Conservation (phyloP, 2,113 vertebrate genomes). For the Bagarius yarrelli region DNA sequence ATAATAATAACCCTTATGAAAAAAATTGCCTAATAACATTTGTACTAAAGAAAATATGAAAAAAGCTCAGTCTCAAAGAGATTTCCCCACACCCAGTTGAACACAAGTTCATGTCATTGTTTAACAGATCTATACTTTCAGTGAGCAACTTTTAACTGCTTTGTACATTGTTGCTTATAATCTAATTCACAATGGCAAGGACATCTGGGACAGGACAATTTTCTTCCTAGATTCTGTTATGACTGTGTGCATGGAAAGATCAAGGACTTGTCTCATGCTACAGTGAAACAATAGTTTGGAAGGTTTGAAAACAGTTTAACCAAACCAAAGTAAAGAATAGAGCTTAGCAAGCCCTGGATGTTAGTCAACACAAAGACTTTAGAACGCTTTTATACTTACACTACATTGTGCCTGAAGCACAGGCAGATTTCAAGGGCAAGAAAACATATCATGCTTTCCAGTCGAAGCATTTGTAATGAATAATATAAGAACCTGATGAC, state of each 20-base stretch:
- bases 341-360: background rate
- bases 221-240: background rate
- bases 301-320: background rate
- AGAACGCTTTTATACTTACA: background rate
- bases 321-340: background rate
- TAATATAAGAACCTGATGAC: background rate
- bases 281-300: background rate
- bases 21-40: no score
- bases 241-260: background rate
- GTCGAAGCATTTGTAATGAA: background rate
- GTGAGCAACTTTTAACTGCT: background rate
- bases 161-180: background rate
- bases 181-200: background rate
- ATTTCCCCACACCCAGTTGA: no score
- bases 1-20: no score
- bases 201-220: background rate
- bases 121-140: background rate
- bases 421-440: background rate
- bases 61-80: no score
- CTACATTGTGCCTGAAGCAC: background rate
- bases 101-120: background rate
- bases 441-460: background rate
- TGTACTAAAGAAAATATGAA: no score
- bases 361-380: background rate
- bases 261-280: background rate